phyloP scores from a whole-genome alignment of 92 coral and sea anemone species.

The Hydrozoanthus gracilis region DNA sequence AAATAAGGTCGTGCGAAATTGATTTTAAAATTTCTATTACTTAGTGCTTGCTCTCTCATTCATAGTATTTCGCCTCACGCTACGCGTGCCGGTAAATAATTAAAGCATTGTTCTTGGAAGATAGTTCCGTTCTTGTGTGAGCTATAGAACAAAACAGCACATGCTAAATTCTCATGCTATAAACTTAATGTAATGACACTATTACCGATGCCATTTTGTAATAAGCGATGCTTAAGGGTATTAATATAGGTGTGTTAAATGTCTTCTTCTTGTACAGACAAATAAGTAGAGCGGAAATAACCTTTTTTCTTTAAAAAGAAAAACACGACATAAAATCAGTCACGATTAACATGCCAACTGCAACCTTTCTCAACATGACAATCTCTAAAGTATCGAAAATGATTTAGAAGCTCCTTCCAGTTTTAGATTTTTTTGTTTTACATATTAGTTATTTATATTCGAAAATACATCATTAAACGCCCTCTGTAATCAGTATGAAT shows the following conservation, averaged over 20 bases:
- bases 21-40: conserved; percentile 15
- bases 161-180: conserved; percentile 34
- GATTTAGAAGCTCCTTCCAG: not conserved
- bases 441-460: not conserved
- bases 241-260: not conserved
- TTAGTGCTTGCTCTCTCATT: conserved; percentile 10
- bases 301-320: not conserved
- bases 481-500: not conserved
- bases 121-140: conserved; percentile 25
- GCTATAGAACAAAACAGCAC: conserved; percentile 32
- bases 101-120: conserved; percentile 7
- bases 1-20: conserved; percentile 39
- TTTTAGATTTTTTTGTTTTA: not conserved
- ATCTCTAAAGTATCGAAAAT: not conserved
- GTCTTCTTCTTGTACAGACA: not conserved
- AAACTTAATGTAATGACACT: conserved; percentile 36
- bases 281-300: not conserved
- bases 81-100: not conserved
- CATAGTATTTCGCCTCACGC: conserved; percentile 15
- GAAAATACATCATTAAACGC: not conserved
- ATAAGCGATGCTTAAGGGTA: conserved; percentile 9
- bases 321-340: not conserved
- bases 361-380: not conserved
- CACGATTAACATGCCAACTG: not conserved
- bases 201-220: conserved; percentile 21